Evolutionary conservation across 2,888 invertebrate species (phyloP), one percentile per base, ranked within the genome.

Genomic region (Melipona beecheii): DNA sequence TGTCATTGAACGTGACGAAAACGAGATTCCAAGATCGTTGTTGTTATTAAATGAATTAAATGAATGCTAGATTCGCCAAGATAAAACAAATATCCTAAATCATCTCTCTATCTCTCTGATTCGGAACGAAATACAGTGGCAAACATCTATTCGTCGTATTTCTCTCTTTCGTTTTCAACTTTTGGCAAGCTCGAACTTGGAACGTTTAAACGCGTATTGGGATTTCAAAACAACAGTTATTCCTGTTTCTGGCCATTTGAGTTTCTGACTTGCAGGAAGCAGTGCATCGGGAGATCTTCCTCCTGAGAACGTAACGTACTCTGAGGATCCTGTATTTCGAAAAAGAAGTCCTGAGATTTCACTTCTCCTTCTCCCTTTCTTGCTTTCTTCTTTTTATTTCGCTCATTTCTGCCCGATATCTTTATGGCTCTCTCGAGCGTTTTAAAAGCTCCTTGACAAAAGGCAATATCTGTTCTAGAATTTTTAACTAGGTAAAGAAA

Each of bases 231-330:
- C 49, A 66, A 78, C 79, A 64, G 74, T 83, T 76, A 76, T 81
- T 71, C 62, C 31, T 69, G 70, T 65, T 79, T 78, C 86, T 69
- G 75, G 78, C 69, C 79, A 84, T 79, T 84, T 81, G 72, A 81
- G 77, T 73, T 74, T 52, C 64, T 64, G 17, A 70, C 50, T 77
- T 68, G 64, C 72, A 64, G 76, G 60, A 82, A 86, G 78, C 84
- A 71, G 70, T 78, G 86, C 73, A 70, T 58, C 78, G 86, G 86
- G 80, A 80, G 86, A 86, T 78, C 76, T 85, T 80, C 66, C 74
- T 82, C 72, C 54, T 17, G 83, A 75, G 74, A 68, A 64, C 54
- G 49, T 74, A 78, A 86, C 79, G 60, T 0, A 58, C 74, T 56
- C 70, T 36, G 73, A 71, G n/a, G n/a, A 83, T 81, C 78, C 79